Evolutionary conservation across 2,888 invertebrate species (phyloP).

Genomic region (Leptura quadrifasciata): DNA sequence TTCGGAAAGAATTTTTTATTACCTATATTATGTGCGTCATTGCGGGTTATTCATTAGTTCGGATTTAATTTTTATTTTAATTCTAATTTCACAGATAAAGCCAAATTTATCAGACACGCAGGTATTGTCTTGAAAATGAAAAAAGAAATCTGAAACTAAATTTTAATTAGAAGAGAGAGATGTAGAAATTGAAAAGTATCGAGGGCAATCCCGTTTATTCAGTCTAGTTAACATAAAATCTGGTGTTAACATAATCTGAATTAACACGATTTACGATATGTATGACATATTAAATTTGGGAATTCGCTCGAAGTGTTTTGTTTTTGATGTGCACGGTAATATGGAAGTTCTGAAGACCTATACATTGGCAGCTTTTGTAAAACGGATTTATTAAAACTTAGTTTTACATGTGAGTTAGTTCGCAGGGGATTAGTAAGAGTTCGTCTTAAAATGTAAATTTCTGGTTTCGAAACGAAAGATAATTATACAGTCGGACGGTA

Average conservation of each 20-base stretch:
- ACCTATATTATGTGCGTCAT: too few species aligned
- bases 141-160: too few species aligned
- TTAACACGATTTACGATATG: conserved; percentile 17
- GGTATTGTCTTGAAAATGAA: too few species aligned
- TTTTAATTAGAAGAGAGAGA: too few species aligned
- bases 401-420: conserved; percentile 65
- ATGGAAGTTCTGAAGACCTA: conserved; percentile 48
- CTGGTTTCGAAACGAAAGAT: conserved; percentile 69
- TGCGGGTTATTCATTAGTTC: too few species aligned
- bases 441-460: conserved; percentile 72
- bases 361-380: conserved; percentile 43
- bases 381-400: conserved; percentile 52
- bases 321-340: conserved; percentile 48
- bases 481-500: conserved; percentile 71
- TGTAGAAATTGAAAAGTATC: too few species aligned
- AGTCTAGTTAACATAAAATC: background rate
- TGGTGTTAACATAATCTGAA: background rate
- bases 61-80: too few species aligned
- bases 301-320: conserved; percentile 46
- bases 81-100: too few species aligned
- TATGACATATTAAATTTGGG: conserved; percentile 41
- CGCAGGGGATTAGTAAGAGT: conserved; percentile 67
- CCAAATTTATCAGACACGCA: too few species aligned
- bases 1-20: too few species aligned
- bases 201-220: too few species aligned